These are phyloP conservation scores for Ictalurus punctatus DNA, from an alignment of 2,113 vertebrate genomes.

Conservation along the genomic window DNA sequence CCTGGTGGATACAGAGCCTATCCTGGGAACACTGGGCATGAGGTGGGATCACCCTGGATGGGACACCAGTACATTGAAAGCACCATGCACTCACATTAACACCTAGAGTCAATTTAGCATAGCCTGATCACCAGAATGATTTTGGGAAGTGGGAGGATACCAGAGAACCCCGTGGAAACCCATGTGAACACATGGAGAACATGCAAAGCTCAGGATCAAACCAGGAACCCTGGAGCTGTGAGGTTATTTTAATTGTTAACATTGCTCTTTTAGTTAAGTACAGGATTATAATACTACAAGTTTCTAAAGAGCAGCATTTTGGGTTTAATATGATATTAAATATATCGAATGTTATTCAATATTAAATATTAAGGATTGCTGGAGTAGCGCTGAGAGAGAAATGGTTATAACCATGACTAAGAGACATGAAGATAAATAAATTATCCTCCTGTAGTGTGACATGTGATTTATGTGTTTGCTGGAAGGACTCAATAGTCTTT, in stretches of 20 bases:
- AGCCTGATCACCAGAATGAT: background rate
- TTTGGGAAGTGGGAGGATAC: background rate
- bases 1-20: background rate
- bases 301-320: background rate
- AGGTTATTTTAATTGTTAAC: background rate
- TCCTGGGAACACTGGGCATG: background rate
- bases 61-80: background rate
- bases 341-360: too few relatives aligned
- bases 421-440: slow-evolving; percentile 26
- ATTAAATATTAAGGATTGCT: slow-evolving; percentile 2
- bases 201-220: background rate
- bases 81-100: background rate
- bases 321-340: background rate
- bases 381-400: background rate
- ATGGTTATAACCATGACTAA: slow-evolving; percentile 29
- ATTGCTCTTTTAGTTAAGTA: background rate
- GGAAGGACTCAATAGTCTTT: slow-evolving; percentile 5
- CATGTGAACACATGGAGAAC: background rate
- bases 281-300: background rate
- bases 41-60: background rate
- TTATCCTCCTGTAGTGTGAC: slow-evolving; percentile 4
- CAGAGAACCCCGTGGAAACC: background rate
- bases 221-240: background rate
- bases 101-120: background rate
- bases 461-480: slow-evolving; percentile 33